These are phyloP conservation scores for Spodoptera exigua DNA, from an alignment of 2,888 invertebrate genomes.

Conservation along the genomic window DNA sequence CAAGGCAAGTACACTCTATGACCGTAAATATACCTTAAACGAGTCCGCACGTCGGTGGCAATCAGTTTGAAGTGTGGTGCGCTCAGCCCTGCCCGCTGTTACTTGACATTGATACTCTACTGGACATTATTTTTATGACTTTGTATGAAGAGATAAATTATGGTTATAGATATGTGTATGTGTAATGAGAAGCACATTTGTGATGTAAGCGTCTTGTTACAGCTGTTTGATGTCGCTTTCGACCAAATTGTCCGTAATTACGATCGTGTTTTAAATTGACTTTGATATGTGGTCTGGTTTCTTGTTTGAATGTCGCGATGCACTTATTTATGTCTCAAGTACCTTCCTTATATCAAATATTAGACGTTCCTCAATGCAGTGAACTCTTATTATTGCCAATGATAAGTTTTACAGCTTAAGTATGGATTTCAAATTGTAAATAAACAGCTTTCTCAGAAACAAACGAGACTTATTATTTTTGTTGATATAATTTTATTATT, in stretches of 20 bases:
- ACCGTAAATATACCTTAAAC: conserved; percentile 49
- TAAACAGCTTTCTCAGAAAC: too few relatives aligned
- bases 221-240: conserved; percentile 11
- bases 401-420: too few relatives aligned
- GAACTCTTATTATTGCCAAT: too few relatives aligned
- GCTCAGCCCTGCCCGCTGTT: conserved; percentile 4
- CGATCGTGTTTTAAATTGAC: conserved; percentile 8
- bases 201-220: conserved; percentile 16
- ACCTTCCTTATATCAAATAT: too few relatives aligned
- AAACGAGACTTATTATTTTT: too few relatives aligned
- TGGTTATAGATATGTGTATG: conserved; percentile 14
- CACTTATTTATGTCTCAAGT: too few relatives aligned
- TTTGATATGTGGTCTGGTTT: conserved; percentile 2
- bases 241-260: conserved; percentile 16
- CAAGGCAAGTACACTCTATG: conserved; percentile 33
- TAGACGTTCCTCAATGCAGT: too few relatives aligned
- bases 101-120: conserved; percentile 49
- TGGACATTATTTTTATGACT: conserved; percentile 23
- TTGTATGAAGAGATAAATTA: conserved; percentile 42
- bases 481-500: too few relatives aligned
- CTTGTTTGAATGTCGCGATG: too few relatives aligned
- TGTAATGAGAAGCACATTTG: conserved; percentile 27
- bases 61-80: conserved; percentile 45
- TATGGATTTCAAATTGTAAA: too few relatives aligned
- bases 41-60: conserved; percentile 37